Conservation (phyloP, 2,113 vertebrate species). For the Embiotoca jacksoni region DNA sequence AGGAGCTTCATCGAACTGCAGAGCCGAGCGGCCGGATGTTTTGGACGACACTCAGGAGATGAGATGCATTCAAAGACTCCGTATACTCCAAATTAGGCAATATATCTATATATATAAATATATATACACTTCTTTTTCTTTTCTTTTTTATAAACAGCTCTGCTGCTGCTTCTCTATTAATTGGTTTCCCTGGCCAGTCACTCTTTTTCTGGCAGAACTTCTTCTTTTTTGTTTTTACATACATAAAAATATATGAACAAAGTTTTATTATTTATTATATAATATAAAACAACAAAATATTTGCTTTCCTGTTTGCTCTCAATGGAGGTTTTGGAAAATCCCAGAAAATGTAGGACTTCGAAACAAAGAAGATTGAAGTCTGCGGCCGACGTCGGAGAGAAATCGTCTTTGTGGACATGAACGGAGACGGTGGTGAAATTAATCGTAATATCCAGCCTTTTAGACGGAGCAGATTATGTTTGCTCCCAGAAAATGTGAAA, state of each 20-base stretch:
- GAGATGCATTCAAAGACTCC: slow-evolving; percentile 31
- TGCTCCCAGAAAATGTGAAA: slow-evolving; percentile 64
- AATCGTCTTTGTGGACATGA: neutral
- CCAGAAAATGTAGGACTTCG: neutral
- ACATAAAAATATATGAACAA: slow-evolving; percentile 78
- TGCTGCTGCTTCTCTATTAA: slow-evolving; percentile 56
- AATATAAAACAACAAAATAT: slow-evolving; percentile 73
- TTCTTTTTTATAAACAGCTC: slow-evolving; percentile 49
- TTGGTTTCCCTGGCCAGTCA: slow-evolving; percentile 43
- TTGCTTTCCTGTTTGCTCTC: slow-evolving; percentile 56
- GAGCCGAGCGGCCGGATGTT: slow-evolving; percentile 5
- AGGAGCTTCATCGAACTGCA: slow-evolving; percentile 32
- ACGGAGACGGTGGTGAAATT: neutral
- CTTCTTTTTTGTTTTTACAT: slow-evolving; percentile 60
- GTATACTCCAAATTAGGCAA: slow-evolving; percentile 50
- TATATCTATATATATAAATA: slow-evolving; percentile 19
- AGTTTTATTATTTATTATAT: slow-evolving; percentile 86
- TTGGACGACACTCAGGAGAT: slow-evolving; percentile 44
- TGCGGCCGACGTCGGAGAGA: neutral
- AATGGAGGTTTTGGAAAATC: slow-evolving; percentile 42
- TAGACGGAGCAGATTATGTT: neutral
- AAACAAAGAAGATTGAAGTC: neutral
- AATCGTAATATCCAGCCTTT: neutral
- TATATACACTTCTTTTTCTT: no score
- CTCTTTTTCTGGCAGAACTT: slow-evolving; percentile 55